phyloP scores from a whole-genome alignment of 2,797 vertebrate genomes.

The Cottoperca gobio region DNA sequence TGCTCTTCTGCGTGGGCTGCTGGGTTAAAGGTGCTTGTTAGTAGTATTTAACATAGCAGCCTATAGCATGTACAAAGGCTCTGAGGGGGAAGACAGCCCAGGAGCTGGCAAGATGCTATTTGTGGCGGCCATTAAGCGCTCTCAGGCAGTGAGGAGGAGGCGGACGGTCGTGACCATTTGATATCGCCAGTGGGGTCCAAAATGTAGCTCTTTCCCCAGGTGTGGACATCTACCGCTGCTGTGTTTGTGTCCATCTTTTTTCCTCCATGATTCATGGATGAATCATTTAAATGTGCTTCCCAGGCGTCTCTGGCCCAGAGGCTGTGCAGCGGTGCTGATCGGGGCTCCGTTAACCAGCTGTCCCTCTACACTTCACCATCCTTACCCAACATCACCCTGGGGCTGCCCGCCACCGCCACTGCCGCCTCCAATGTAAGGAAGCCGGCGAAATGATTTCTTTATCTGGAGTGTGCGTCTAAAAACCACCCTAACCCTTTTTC shows the following conservation, averaged over 20 bases:
- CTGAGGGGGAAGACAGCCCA: conserved; percentile 31
- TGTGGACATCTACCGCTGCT: conserved; percentile 10
- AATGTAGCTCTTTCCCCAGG: conserved; percentile 17
- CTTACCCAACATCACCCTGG: conserved; percentile 97
- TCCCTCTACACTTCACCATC: conserved; percentile 97
- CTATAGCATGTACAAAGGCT: conserved; percentile 18
- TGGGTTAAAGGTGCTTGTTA: conserved; percentile 33
- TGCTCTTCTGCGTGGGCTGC: conserved; percentile 18
- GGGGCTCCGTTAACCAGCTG: conserved; percentile 91
- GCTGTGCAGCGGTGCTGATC: conserved; percentile 86
- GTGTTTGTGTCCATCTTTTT: conserved; percentile 3
- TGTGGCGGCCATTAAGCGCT: conserved; percentile 65
- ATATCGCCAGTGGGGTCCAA: conserved; percentile 17
- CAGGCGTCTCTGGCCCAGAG: conserved; percentile 89
- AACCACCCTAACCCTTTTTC: not conserved
- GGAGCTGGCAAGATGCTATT: conserved; percentile 60
- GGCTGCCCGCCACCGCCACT: conserved; percentile 90
- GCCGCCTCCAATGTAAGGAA: conserved; percentile 88
- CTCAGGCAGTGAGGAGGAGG: conserved; percentile 62
- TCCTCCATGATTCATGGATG: conserved; percentile 28
- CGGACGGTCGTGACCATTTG: conserved; percentile 39
- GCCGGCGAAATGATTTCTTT: too few relatives aligned
- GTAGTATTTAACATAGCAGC: conserved; percentile 28
- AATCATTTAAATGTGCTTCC: conserved; percentile 64
- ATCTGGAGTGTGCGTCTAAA: not conserved